These are phyloP conservation scores for Passer montanus DNA, from an alignment of 2,113 vertebrate genomes.

Conservation along the genomic window DNA sequence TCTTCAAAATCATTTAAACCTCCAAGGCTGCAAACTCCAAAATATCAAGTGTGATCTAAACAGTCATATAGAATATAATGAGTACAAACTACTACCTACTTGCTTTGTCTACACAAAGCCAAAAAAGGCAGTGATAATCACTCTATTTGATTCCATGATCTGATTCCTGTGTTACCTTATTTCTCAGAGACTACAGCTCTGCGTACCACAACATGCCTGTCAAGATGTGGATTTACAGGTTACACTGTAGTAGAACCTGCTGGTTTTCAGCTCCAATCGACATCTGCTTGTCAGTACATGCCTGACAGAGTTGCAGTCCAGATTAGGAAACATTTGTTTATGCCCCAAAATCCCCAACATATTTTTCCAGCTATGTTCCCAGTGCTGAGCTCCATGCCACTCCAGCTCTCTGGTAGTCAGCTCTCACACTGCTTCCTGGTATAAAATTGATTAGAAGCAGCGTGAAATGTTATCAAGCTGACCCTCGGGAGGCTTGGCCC, in stretches of 20 bases:
- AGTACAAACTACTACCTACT: slow-evolving; percentile 34
- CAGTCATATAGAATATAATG: neutral
- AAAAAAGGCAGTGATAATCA: slow-evolving; percentile 59
- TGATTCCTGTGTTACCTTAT: slow-evolving; percentile 58
- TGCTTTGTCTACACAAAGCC: neutral
- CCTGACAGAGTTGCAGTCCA: slow-evolving; percentile 73
- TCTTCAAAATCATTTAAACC: neutral
- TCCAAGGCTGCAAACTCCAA: neutral
- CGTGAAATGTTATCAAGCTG: slow-evolving; percentile 56
- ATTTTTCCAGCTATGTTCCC: slow-evolving; percentile 49
- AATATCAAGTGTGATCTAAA: neutral
- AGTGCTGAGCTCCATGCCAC: neutral
- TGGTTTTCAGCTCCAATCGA: slow-evolving; percentile 70
- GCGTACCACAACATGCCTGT: slow-evolving; percentile 74
- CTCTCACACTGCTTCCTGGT: slow-evolving; percentile 52
- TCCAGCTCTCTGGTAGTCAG: slow-evolving; percentile 24
- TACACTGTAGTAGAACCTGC: slow-evolving; percentile 68
- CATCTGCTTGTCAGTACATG: slow-evolving; percentile 64
- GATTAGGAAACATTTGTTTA: slow-evolving; percentile 75
- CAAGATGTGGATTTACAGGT: slow-evolving; percentile 75
- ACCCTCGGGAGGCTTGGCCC: slow-evolving; percentile 48
- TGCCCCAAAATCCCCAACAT: slow-evolving; percentile 69
- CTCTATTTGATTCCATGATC: slow-evolving; percentile 67
- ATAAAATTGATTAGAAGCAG: slow-evolving; percentile 70
- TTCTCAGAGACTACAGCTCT: slow-evolving; percentile 64